A percentile compares a stretch with the other conserved stretches of the same genome.
These are phyloP conservation scores for Stratiomys singularior DNA, from an alignment of 2,888 invertebrate species.

Conservation along the genomic window DNA sequence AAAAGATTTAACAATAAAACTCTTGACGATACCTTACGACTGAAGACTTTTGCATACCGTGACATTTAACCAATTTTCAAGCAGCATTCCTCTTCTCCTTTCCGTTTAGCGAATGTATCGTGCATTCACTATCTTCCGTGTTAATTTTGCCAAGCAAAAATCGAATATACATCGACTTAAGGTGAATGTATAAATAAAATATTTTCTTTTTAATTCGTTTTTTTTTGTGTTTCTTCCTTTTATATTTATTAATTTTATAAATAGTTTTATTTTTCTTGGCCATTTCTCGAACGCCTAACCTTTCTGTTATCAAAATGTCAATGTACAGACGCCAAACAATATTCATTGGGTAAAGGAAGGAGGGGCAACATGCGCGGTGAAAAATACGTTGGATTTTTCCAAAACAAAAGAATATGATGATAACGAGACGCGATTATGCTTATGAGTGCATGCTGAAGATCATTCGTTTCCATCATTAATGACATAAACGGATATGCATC, in stretches of 20 bases:
- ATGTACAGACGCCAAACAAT: background rate
- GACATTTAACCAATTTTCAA: background rate
- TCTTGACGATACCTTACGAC: background rate
- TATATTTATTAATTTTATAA: no score
- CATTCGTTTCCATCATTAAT: no score
- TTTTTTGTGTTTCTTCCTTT: no score
- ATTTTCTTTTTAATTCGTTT: no score
- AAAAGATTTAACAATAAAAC: background rate
- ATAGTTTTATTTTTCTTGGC: background rate
- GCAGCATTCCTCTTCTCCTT: background rate
- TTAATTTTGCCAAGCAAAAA: background rate
- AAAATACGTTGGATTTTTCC: no score
- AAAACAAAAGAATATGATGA: background rate
- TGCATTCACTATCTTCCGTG: background rate
- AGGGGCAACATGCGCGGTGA: no score
- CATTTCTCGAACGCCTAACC: background rate
- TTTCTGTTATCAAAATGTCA: constrained; percentile 9
- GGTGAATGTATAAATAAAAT: no score
- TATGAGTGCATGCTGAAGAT: no score
- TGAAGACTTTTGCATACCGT: background rate
- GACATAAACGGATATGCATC: no score
- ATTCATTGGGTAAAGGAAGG: no score
- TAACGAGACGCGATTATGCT: background rate
- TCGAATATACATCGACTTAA: no score
- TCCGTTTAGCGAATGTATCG: background rate